A percentile compares a stretch with the other conserved stretches of the same genome.
phyloP scores from a whole-genome alignment of 2,797 vertebrate species.

The Falco cherrug region DNA sequence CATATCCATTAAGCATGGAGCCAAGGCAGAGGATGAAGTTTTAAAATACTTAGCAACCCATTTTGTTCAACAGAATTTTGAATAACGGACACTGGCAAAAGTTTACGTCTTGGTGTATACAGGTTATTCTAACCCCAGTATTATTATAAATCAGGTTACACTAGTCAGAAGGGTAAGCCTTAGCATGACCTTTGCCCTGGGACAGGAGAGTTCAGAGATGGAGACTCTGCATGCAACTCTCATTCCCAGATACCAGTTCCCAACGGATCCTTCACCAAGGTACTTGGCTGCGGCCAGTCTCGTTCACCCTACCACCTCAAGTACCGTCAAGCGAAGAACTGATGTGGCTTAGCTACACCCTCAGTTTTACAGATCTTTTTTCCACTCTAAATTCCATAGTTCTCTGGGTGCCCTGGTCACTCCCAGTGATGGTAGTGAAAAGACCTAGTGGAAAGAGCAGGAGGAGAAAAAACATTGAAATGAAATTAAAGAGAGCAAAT shows the following conservation, averaged over 20 bases:
- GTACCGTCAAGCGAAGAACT: background rate
- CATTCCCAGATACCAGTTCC: background rate
- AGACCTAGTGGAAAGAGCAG: background rate
- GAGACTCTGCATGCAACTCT: background rate
- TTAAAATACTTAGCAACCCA: background rate
- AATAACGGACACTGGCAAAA: background rate
- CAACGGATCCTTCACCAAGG: background rate
- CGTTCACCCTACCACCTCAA: background rate
- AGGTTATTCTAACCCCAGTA: background rate
- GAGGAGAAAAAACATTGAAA: background rate
- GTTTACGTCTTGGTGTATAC: background rate
- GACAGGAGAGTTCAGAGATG: background rate
- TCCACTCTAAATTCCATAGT: background rate
- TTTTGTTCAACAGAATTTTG: background rate
- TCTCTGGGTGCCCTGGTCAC: background rate
- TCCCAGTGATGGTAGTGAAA: background rate
- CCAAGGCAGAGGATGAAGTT: background rate
- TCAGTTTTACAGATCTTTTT: background rate
- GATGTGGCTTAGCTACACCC: constrained; percentile 3
- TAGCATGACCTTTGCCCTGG: background rate
- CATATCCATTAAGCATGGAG: background rate
- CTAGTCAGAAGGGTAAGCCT: background rate
- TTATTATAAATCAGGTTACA: background rate
- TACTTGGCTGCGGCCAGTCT: background rate
- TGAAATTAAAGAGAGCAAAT: constrained; percentile 13